Percentiles rank a stretch among this genome's conserved stretches.
These are phyloP conservation scores for Brachyistius frenatus DNA, from an alignment of 2,113 vertebrate genomes.

Conservation along the genomic window DNA sequence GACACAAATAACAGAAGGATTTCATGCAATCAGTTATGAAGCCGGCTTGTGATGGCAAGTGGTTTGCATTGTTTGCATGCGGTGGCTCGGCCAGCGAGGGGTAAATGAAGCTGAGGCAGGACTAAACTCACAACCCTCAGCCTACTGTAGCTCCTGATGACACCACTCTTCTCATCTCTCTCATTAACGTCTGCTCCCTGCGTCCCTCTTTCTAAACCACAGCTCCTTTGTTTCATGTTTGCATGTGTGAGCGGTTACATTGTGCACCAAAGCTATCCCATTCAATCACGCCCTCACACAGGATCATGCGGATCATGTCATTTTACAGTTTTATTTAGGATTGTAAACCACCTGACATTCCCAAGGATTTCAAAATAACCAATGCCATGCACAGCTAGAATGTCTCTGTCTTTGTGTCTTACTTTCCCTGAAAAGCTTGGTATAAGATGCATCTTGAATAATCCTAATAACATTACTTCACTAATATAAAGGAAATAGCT, in stretches of 20 bases:
- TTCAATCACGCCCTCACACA: slow-evolving; percentile 4
- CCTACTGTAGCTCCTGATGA: slow-evolving; percentile 21
- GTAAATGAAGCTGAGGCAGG: slow-evolving; percentile 12
- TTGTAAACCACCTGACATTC: not conserved
- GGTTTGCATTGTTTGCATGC: slow-evolving; percentile 6
- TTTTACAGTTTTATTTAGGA: slow-evolving; percentile 49
- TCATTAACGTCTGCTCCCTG: slow-evolving; percentile 5
- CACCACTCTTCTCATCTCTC: slow-evolving; percentile 6
- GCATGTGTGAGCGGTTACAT: slow-evolving; percentile 17
- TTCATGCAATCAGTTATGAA: slow-evolving; percentile 36
- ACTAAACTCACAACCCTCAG: not conserved
- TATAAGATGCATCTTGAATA: not conserved
- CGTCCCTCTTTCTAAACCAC: not conserved
- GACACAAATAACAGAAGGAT: slow-evolving; percentile 2
- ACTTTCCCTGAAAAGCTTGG: not conserved
- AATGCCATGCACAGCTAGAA: not conserved
- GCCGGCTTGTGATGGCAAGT: slow-evolving; percentile 12
- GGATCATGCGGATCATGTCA: not conserved
- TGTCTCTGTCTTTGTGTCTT: not conserved
- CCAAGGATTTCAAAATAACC: not conserved
- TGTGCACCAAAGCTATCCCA: slow-evolving; percentile 19
- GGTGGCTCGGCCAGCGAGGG: not conserved
- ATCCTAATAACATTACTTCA: not conserved
- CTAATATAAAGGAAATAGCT: not conserved
- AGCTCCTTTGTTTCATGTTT: slow-evolving; percentile 21